Conservation (phyloP, 2,888 invertebrate genomes). For the Platypus cylindrus region DNA sequence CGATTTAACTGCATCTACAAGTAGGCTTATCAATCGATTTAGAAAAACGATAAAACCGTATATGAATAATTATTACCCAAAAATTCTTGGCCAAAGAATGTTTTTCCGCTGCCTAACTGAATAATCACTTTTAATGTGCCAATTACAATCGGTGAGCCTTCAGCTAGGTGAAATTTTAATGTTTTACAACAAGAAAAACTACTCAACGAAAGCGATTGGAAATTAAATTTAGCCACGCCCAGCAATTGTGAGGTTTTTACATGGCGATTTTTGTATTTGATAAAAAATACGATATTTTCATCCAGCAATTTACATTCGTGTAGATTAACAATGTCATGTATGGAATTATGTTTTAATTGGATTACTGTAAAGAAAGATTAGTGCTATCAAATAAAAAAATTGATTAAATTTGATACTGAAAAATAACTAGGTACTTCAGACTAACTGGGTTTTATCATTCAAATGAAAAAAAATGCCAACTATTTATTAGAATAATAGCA, state of each 20-base stretch:
- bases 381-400: background rate
- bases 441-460: too few relatives aligned
- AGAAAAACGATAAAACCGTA: too few relatives aligned
- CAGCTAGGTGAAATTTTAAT: slow-evolving; percentile 31
- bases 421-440: too few relatives aligned
- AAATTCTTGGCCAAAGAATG: slow-evolving; percentile 40
- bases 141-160: slow-evolving; percentile 32
- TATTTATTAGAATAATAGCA: too few relatives aligned
- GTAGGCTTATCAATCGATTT: too few relatives aligned
- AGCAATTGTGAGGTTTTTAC: slow-evolving; percentile 35
- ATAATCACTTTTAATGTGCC: slow-evolving; percentile 36
- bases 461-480: too few relatives aligned
- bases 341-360: slow-evolving; percentile 35
- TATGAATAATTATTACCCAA: too few relatives aligned
- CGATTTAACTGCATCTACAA: slow-evolving; percentile 22
- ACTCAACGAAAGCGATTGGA: slow-evolving; percentile 29
- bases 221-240: slow-evolving; percentile 34
- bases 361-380: slow-evolving; percentile 28
- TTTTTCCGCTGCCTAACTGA: slow-evolving; percentile 37
- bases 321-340: slow-evolving; percentile 34
- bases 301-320: slow-evolving; percentile 26
- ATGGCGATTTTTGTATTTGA: slow-evolving; percentile 35
- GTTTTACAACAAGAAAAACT: slow-evolving; percentile 32
- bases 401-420: too few relatives aligned
- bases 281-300: slow-evolving; percentile 33